phyloP scores from a whole-genome alignment of 2,113 vertebrate species.

The rat (Rattus norvegicus) region GRCr8 NC_086026.1:103777001-103777500 shows the following conservation, averaged over 20 bases:
- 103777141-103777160: background rate
- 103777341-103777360: background rate
- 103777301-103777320: background rate
- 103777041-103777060: background rate
- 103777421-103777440: background rate
- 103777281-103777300: background rate
- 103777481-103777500: background rate
- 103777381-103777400: constrained; percentile 9
- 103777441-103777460: too few relatives aligned
- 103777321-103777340: background rate
- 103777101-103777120: constrained; percentile 17
- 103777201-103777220: background rate
- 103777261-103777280: background rate
- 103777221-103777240: background rate
- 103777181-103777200: background rate
- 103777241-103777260: background rate
- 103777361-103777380: background rate
- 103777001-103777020: background rate
- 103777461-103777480: background rate
- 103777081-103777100: constrained; percentile 24
- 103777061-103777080: background rate
- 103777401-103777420: background rate
- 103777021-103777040: background rate
- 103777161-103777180: constrained; percentile 14
- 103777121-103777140: background rate